These are phyloP conservation scores for Hypomesus transpacificus DNA, from an alignment of 2,113 vertebrate species.

Conservation along the genomic window DNA sequence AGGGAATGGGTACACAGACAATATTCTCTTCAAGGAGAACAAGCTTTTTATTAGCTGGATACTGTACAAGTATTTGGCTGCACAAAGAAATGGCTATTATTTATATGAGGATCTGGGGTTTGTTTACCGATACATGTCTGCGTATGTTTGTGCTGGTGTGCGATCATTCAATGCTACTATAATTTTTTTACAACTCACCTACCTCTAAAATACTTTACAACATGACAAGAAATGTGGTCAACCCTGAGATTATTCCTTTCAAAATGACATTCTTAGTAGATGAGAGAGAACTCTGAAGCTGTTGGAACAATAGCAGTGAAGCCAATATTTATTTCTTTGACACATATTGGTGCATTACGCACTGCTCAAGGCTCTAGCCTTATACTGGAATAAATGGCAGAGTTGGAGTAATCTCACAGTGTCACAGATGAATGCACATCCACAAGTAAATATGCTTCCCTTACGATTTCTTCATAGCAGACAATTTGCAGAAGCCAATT, in stretches of 20 bases:
- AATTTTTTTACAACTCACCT: no score
- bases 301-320: conserved; percentile 1
- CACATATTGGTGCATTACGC: conserved; percentile 2
- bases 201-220: no score
- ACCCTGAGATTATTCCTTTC: conserved; percentile 3
- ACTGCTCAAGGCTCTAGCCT: conserved; percentile 21
- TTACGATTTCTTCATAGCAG: conserved; percentile 17
- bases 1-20: conserved; percentile 41
- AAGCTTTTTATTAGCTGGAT: conserved; percentile 38
- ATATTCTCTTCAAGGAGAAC: conserved; percentile 35
- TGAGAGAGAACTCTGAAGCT: conserved; percentile 15
- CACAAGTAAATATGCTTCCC: conserved; percentile 11
- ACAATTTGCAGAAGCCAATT: conserved; percentile 17
- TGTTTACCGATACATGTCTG: no score
- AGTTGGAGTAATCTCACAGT: neutral
- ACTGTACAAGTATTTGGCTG: conserved; percentile 41
- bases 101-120: no score
- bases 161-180: no score
- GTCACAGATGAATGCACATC: conserved; percentile 25
- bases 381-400: neutral
- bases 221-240: neutral
- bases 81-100: neutral
- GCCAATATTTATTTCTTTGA: conserved; percentile 7
- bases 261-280: conserved; percentile 11
- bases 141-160: no score